Base-by-base conservation (phyloP, 2,113 vertebrate genomes). In the Acrocephalus arundinaceus region DNA sequence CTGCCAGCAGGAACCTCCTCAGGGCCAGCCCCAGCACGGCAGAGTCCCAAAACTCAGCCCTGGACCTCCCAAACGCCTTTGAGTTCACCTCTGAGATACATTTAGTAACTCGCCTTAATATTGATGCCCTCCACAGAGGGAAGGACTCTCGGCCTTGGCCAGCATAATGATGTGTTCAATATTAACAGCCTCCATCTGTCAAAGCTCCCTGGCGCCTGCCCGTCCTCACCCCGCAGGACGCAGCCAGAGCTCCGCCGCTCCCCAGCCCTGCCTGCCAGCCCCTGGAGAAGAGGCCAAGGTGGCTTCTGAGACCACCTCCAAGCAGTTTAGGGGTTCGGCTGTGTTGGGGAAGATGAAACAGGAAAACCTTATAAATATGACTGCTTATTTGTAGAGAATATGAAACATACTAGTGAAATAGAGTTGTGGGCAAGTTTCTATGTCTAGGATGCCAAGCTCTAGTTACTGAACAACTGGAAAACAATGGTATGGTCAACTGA, bases 31-130 rank as follows among this genome's bases (percentile, higher is more conserved):
- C 0, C 0, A 0, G 67, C 62, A 46, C 0, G 0, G 43, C 63
- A 84, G 39, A 59, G 35, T 55, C 80, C 65, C 11, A 2, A 22
- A 90, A 39, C 59, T 30, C 82, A 85, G 46, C 22, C 39, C 39
- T 7, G 30, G 59, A 18, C 79, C 85, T 88, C 85, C 35, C 8
- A 30, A 88, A 94, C 0, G 96, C 82, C 96, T 97, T 97, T 96
- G 87, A 96, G 72, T 71, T 97, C 94, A 95, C 95, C 96, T 97
- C 19, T 93, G 61, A 91, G 94, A 95, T 15, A 96, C 95, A 93
- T 97, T 95, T 96, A 97, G 91, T 81, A 96, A 96, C 94, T 90
- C 11, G 0, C 75, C 94, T 96, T 90, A 96, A 97, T 96, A 97
- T 96, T 94, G 92, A 97, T 97, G 94, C 63, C 67, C 87, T 97